Base-by-base conservation (phyloP, 2,888 invertebrate species). In the Saturnia pavonia region DNA sequence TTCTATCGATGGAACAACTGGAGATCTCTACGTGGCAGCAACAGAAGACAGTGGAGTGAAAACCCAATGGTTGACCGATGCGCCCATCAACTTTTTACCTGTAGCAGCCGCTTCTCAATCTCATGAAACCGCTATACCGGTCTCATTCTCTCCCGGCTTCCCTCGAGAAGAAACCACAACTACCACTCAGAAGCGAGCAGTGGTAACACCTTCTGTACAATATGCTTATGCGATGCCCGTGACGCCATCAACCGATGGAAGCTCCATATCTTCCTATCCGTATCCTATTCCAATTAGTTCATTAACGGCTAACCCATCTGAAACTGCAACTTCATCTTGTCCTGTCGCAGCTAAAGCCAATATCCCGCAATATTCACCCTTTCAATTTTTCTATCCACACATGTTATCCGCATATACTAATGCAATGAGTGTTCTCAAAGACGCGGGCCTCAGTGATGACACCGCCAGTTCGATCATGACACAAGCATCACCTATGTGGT, bases 21-120 rank as follows among this genome's bases (percentile, higher is more conserved):
- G 94, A 40, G 94, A 94, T 74, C 82, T 94, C 14, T 93, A 90
- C 80, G 92, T 94, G 0, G 93, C 94, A 9, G 94, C 94, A 1
- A 82, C 92, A 11, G 94, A 94, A 80, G 91, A 93, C 63, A 88
- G 77, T 63, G 92, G 91, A 27, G 81, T 85, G 1, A 89, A 88
- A 69, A 80, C 91, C 0, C 90, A 92, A 73, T 94, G 93, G 92
- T 81, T 91, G 6, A 89, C 89, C 0, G 93, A 93, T 69, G 87
- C 91, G 40, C 88, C 92, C 0, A 75, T 93, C 43, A 92, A 87
- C 79, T 89, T 91, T 75, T 74, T 93, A 45, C 82, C 88, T 12
- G 75, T 81, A 4, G 74, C 82, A 60, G 75, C 85, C 8, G 71
- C 83, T 19, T 73, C 82, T 60, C 84, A 87, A 71, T 70, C 80